Percentiles rank a stretch among this genome's conserved stretches.
These are phyloP conservation scores for Harpagifer antarcticus DNA, from an alignment of 2,797 vertebrate species.

Conservation along the genomic window DNA sequence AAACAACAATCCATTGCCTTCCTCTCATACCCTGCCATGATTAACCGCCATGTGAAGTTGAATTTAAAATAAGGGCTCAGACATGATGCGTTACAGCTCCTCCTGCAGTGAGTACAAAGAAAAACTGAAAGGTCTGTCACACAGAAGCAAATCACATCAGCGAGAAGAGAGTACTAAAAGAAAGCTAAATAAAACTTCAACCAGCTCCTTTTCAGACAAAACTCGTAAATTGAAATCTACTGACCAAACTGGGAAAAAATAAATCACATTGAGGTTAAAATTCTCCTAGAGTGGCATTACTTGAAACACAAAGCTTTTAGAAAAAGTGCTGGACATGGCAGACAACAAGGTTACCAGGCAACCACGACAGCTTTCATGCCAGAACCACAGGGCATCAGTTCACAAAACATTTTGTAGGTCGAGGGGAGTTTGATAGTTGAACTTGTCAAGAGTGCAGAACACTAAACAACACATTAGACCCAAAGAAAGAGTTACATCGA, in stretches of 20 bases:
- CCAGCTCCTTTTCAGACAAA: slow-evolving; percentile 11
- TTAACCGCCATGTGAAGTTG: slow-evolving; percentile 25
- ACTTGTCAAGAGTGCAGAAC: slow-evolving; percentile 43
- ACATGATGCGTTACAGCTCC: slow-evolving; percentile 10
- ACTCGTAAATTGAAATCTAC: slow-evolving; percentile 13
- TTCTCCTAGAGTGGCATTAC: slow-evolving; percentile 3
- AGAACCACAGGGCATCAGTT: slow-evolving; percentile 22
- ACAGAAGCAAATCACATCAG: slow-evolving; percentile 27
- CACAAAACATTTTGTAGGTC: slow-evolving; percentile 37
- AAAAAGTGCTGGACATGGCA: slow-evolving; percentile 29
- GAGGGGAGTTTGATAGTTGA: slow-evolving; percentile 47
- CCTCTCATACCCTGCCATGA: slow-evolving; percentile 18
- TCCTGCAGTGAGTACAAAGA: slow-evolving; percentile 23
- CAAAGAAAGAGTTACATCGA: slow-evolving; percentile 42
- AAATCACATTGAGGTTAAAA: slow-evolving; percentile 5
- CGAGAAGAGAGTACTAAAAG: slow-evolving; percentile 2
- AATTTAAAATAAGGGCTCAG: slow-evolving; percentile 17
- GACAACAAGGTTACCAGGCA: slow-evolving; percentile 31
- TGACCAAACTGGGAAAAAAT: neutral
- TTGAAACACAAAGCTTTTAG: slow-evolving; percentile 22
- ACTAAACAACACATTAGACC: slow-evolving; percentile 50
- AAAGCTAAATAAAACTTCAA: slow-evolving; percentile 6
- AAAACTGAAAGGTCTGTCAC: slow-evolving; percentile 28
- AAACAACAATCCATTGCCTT: slow-evolving; percentile 11
- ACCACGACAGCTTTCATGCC: slow-evolving; percentile 5